Evolutionary conservation across 2,113 vertebrate species (phyloP).

Genomic region (Ptilonorhynchus violaceus): DNA sequence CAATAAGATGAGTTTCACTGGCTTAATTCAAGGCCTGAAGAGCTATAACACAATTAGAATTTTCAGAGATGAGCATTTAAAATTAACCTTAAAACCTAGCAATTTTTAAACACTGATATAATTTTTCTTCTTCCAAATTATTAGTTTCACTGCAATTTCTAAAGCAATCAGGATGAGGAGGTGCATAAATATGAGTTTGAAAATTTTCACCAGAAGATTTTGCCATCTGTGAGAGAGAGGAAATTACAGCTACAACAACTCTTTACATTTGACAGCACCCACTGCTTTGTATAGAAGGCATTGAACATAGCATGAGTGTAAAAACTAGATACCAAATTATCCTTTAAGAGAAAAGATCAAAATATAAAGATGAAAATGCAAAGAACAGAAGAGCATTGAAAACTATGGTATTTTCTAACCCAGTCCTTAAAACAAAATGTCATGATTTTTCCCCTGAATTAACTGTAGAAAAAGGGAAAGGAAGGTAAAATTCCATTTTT

Average conservation of each 20-base stretch:
- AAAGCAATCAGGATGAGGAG: not conserved
- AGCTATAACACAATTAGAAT: not conserved
- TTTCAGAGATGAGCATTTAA: not conserved
- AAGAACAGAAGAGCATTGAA: not conserved
- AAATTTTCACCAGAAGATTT: not conserved
- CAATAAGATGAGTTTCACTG: not conserved
- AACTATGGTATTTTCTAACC: not conserved
- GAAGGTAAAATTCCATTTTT: not conserved
- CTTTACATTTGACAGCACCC: not conserved
- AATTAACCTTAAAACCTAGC: not conserved
- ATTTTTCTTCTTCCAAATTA: not conserved
- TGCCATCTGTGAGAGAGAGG: conserved; percentile 5
- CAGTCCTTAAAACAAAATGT: not conserved
- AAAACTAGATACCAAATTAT: not conserved
- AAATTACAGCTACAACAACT: not conserved
- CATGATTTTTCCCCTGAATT: not conserved
- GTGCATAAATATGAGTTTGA: not conserved
- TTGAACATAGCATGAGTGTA: fast-evolving
- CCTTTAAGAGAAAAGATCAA: not conserved
- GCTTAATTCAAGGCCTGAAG: not conserved
- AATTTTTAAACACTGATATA: not conserved
- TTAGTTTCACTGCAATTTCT: not conserved
- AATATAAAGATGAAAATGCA: not conserved
- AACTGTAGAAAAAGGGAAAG: not conserved
- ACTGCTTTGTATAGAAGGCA: not conserved